Conservation (phyloP, 2,888 invertebrate genomes). For the Eupithecia abbreviata region DNA sequence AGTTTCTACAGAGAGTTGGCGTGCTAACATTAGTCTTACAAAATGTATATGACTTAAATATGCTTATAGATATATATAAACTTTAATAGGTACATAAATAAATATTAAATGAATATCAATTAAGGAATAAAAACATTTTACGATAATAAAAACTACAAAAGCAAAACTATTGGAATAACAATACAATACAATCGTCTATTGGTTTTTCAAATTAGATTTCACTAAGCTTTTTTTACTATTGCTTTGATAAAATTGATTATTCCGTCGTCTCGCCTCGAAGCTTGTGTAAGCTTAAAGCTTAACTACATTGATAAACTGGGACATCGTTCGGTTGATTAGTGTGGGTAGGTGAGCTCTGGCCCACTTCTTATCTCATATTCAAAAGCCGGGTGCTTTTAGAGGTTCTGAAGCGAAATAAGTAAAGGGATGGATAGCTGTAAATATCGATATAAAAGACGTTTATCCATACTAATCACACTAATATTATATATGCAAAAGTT, state of each 20-base stretch:
- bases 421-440: neutral
- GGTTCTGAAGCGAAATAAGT: conserved; percentile 1
- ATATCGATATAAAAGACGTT: neutral
- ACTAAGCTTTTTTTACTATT: neutral
- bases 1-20: too few relatives aligned
- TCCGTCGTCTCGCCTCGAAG: neutral
- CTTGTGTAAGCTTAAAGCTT: neutral
- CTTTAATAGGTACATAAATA: too few relatives aligned
- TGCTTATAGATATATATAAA: too few relatives aligned
- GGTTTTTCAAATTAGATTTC: neutral
- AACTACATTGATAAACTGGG: neutral
- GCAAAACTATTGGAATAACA: too few relatives aligned
- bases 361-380: neutral
- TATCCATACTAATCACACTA: too few relatives aligned
- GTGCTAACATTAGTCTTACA: too few relatives aligned
- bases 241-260: neutral
- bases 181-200: too few relatives aligned
- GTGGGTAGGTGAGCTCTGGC: neutral
- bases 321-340: neutral
- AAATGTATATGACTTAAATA: too few relatives aligned
- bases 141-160: too few relatives aligned
- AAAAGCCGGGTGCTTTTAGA: neutral
- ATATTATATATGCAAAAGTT: too few relatives aligned
- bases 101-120: too few relatives aligned
- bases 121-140: too few relatives aligned